Conservation (phyloP, 2,113 vertebrate species). For the Triplophysa rosa region DNA sequence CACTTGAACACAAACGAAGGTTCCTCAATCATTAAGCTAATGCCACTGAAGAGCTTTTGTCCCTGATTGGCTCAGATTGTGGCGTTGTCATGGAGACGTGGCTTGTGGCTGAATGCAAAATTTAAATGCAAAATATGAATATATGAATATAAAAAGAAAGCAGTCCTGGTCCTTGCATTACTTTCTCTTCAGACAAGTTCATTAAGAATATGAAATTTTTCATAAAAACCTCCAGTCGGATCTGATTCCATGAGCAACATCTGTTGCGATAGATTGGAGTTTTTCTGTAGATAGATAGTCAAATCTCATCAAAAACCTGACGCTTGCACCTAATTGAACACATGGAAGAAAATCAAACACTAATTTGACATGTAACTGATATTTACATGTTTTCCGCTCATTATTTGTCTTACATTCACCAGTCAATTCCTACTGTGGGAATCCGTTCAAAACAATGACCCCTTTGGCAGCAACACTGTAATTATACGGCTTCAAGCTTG, state of each 20-base stretch:
- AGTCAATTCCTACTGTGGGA: background rate
- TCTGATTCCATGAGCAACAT: too few relatives aligned
- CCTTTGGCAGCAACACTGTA: background rate
- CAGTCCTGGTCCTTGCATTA: background rate
- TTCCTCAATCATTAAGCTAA: slow-evolving; percentile 8
- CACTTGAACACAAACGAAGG: slow-evolving; percentile 20
- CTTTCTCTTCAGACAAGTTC: background rate
- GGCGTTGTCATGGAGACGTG: background rate
- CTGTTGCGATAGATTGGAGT: too few relatives aligned
- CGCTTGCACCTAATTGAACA: background rate
- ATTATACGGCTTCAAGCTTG: slow-evolving; percentile 19
- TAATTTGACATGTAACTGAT: slow-evolving; percentile 9
- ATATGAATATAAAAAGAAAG: background rate
- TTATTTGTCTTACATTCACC: slow-evolving; percentile 2
- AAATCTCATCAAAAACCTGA: background rate
- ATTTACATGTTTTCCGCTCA: background rate
- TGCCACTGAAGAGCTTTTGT: slow-evolving; percentile 7
- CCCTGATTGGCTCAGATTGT: slow-evolving; percentile 17
- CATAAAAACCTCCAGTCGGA: background rate
- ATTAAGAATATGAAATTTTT: background rate
- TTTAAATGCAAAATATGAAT: background rate
- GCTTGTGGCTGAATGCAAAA: background rate
- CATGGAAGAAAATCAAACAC: background rate
- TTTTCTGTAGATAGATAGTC: too few relatives aligned
- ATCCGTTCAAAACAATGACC: background rate